Evolutionary conservation across 1,140 invertebrate species (phyloP).

Genomic region (Bombus terrestris): DNA sequence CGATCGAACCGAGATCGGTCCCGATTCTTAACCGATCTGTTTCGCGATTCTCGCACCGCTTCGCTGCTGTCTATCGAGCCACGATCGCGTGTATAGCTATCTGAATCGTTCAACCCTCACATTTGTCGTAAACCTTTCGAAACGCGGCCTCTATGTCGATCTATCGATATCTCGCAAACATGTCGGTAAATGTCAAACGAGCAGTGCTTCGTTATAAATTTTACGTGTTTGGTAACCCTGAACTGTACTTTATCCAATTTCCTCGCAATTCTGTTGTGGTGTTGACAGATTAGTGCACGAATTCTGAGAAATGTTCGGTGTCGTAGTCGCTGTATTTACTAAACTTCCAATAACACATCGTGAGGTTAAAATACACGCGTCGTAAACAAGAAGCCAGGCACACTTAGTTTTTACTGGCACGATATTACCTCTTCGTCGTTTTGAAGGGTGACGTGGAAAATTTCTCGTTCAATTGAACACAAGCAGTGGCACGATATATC

Average conservation of each 20-base stretch:
- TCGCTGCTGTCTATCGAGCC: too few species aligned
- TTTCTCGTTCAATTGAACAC: neutral
- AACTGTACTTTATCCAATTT: neutral
- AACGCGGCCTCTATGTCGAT: neutral
- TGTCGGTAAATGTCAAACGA: neutral
- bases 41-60: neutral
- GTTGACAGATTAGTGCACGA: neutral
- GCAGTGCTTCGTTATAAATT: neutral
- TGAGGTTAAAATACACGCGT: neutral
- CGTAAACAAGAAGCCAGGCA: neutral
- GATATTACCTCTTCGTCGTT: neutral
- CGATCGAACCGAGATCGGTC: slow-evolving; percentile 17
- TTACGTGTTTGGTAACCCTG: neutral
- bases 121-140: neutral
- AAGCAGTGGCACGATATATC: neutral
- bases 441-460: neutral
- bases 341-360: too few species aligned
- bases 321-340: neutral
- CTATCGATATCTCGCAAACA: neutral
- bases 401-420: neutral
- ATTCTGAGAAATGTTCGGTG: neutral
- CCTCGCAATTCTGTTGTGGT: neutral
- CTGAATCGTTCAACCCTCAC: neutral
- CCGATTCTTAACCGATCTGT: slow-evolving; percentile 14
- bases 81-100: neutral